These are phyloP conservation scores for Psix sp. DNA, from an alignment of 1,140 invertebrate genomes.

Conservation along the genomic window DNA sequence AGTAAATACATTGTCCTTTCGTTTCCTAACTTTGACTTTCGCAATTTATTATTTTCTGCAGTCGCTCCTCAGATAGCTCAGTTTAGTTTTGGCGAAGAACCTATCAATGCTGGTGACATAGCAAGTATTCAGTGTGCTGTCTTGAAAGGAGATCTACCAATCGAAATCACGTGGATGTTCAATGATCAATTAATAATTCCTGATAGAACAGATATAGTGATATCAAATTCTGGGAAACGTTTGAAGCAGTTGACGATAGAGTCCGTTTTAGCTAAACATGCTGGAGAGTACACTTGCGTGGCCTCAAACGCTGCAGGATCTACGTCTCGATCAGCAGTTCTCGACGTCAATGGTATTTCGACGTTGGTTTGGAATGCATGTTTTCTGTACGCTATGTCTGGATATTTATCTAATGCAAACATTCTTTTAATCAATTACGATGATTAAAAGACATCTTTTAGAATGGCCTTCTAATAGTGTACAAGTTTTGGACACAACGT, in stretches of 20 bases:
- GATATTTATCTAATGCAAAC: no score
- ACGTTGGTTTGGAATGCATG: not conserved
- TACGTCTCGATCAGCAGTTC: conserved; percentile 81
- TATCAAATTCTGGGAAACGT: conserved; percentile 82
- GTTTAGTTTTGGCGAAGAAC: conserved; percentile 84
- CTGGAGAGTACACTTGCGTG: conserved; percentile 85
- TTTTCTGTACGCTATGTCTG: not conserved
- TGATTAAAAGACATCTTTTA: no score
- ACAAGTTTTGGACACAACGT: no score
- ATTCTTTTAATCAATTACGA: no score
- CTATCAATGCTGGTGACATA: conserved; percentile 82
- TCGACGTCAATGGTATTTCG: conserved; percentile 84
- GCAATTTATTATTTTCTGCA: conserved; percentile 69
- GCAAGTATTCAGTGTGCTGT: conserved; percentile 82
- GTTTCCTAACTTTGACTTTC: no score
- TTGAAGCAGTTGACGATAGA: conserved; percentile 85
- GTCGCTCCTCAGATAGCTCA: conserved; percentile 85
- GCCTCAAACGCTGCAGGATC: conserved; percentile 82
- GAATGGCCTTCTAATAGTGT: no score
- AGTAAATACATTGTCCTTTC: no score
- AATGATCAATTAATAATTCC: conserved; percentile 76
- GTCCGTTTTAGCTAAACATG: conserved; percentile 82
- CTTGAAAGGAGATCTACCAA: conserved; percentile 82
- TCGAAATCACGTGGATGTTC: conserved; percentile 81
- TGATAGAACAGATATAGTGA: conserved; percentile 78